Evolutionary conservation across 2,888 invertebrate species (phyloP), one percentile per base, ranked within the genome.

Genomic region (Bellardia pandia): DNA sequence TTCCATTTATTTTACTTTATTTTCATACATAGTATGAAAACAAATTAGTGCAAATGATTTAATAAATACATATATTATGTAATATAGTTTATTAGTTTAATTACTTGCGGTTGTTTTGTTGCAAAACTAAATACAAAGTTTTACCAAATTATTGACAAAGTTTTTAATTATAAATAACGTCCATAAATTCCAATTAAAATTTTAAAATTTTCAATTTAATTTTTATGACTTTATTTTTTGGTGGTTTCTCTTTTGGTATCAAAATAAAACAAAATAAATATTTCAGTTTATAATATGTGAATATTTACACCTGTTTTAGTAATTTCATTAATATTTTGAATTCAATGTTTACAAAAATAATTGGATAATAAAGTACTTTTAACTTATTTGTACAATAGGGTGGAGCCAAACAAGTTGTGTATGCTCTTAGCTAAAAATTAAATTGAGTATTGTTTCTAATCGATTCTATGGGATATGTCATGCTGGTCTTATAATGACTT

Each of bases 221-320:
- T 56, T 56, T 56, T 56, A 56, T 56, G 6, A 16, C 62, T 16
- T 40, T 64, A 9, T 40, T 14, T 37, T 33, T 33, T 71, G 8
- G 8, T 69, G 0, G n/a, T n/a, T 9, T 66, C 23, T 45, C 4
- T 66, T 23, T 48, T 56, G 4, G 5, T n/a, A 13, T 14, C 4
- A n/a, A 14, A 51, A 51, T 3, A 51, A 51, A 45, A 8, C 7
- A 56, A 60, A 60, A 11, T 13, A 45, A 23, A 42, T 66, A 23
- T 42, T 66, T 42, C 45, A 2, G 13, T 66, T 66, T 23, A 42
- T 23, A 66, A 3, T n/a, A 13, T 58, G 72, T 23, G 60, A 75
- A 48, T 33, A 48, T 62, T 16, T 8, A 30, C 62, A 75, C 13
- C 45, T 75, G 62, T n/a, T 75, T 60, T 48, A n/a, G 37, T 60